Evolutionary conservation across 2,888 invertebrate species (phyloP).

Genomic region (Rhodophaea formosa): DNA sequence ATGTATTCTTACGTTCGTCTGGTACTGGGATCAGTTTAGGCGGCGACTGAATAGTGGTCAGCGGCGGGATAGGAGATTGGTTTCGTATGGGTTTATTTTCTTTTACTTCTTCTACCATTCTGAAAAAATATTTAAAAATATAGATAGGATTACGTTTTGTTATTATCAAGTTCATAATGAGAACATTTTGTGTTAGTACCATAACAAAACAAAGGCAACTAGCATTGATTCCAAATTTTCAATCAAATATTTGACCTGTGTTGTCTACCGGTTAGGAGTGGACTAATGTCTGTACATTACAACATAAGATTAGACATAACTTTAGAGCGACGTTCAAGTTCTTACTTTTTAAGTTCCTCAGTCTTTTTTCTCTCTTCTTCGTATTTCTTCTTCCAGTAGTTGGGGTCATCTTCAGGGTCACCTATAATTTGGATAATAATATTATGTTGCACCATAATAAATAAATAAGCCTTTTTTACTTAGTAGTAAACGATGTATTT

Average conservation of each 20-base stretch:
- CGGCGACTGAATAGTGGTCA: neutral
- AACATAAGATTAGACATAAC: too few species aligned
- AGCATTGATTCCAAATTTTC: too few species aligned
- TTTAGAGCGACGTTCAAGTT: neutral
- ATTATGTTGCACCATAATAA: neutral
- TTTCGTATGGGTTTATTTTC: slow-evolving; percentile 8
- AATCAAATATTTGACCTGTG: too few species aligned
- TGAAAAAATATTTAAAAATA: slow-evolving; percentile 21
- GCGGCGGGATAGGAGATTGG: slow-evolving; percentile 18
- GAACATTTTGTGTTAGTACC: too few species aligned
- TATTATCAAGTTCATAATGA: too few species aligned
- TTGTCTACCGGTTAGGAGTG: too few species aligned
- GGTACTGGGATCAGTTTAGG: slow-evolving; percentile 1
- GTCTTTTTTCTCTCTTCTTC: slow-evolving; percentile 56
- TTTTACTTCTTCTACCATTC: slow-evolving; percentile 28
- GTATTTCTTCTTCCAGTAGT: slow-evolving; percentile 66
- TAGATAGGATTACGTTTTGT: neutral
- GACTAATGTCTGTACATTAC: too few species aligned
- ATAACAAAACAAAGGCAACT: too few species aligned
- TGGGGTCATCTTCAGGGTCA: slow-evolving; percentile 51
- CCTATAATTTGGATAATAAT: slow-evolving; percentile 33
- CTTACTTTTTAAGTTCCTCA: slow-evolving; percentile 54
- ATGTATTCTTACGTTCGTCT: neutral
- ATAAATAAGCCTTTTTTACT: too few species aligned
- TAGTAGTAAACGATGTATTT: too few species aligned